Percentiles rank a stretch among this genome's conserved stretches.
Evolutionary conservation across 2,113 vertebrate species (phyloP).

Genomic region (Dasypus novemcinctus): DNA sequence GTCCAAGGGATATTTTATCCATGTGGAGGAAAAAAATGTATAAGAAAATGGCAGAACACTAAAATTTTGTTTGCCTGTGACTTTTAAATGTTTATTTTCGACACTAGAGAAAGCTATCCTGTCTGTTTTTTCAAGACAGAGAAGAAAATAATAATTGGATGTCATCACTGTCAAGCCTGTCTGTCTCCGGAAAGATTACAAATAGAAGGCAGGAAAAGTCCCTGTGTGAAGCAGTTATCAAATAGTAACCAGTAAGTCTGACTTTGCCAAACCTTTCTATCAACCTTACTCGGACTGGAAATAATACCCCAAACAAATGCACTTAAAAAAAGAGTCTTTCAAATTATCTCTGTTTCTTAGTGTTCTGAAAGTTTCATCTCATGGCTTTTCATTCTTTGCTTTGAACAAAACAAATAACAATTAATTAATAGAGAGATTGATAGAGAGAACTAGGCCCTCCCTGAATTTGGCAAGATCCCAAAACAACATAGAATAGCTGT

Average conservation of each 20-base stretch:
- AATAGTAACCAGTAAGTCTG: constrained; percentile 11
- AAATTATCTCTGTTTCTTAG: background rate
- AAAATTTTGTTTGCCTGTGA: background rate
- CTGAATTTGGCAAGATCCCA: constrained; percentile 35
- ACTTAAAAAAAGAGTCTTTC: background rate
- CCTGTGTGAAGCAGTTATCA: background rate
- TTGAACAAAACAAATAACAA: background rate
- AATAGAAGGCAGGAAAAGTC: background rate
- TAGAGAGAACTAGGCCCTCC: background rate
- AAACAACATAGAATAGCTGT: background rate
- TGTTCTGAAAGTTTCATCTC: constrained; percentile 36
- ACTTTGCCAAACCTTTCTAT: constrained; percentile 14
- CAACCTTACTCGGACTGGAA: background rate
- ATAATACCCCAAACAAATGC: background rate
- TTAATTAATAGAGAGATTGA: constrained; percentile 1
- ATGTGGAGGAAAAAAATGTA: background rate
- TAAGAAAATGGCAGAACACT: background rate
- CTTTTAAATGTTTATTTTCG: background rate
- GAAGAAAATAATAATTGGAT: background rate
- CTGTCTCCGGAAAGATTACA: background rate
- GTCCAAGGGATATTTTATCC: background rate
- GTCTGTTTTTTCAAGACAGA: background rate
- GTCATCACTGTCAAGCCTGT: background rate
- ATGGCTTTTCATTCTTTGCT: background rate
- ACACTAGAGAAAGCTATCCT: background rate